Evolutionary conservation across 1,140 invertebrate species (phyloP), one percentile per base, ranked within the genome.

Genomic region (Sinonovacula constricta): DNA sequence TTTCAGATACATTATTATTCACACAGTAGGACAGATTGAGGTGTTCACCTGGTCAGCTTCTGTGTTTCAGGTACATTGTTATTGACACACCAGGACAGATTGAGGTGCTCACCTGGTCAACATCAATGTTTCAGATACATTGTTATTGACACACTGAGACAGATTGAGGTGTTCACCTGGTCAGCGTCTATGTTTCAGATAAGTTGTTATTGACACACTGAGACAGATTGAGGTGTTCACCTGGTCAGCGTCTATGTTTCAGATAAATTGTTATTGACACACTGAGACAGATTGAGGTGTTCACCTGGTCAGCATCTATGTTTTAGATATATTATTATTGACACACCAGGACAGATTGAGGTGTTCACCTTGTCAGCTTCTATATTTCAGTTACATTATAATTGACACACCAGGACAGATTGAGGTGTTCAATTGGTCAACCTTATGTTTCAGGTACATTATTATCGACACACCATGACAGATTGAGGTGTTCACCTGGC

Each of bases 41-140:
- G 98, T 99, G 1, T 99, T 99, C 87, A 99, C 97, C 31, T 99
- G 98, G 98, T 99, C 97, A 79, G 98, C 98, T 0, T 99, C 98
- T 76, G 39, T 60, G 94, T 54, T 93, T 94, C 85, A 95, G 97
- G 79, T 95, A 96, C 91, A 95, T 97, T 80, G 92, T 99, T 56
- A 93, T 99, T 75, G 99, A 99, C 91, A 99, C 99, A n/a, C 99
- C 98, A 65, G 97, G 95, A 31, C 98, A 99, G 93, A 98, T 99
- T 86, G 98, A 99, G 93, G 98, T 99, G 1, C 99, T 99, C 87
- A 99, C 97, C 31, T 99, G 98, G 98, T 99, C 97, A 79, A 98
- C 98, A 0, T 99, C 98, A n/a, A 39, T 60, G 94, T 54, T 93
- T 94, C 85, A 95, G 97, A 79, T 95, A 96, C 91, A 95, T 97